These are phyloP conservation scores for Asarcornis scutulata DNA, from an alignment of 2,113 vertebrate genomes.

Conservation along the genomic window DNA sequence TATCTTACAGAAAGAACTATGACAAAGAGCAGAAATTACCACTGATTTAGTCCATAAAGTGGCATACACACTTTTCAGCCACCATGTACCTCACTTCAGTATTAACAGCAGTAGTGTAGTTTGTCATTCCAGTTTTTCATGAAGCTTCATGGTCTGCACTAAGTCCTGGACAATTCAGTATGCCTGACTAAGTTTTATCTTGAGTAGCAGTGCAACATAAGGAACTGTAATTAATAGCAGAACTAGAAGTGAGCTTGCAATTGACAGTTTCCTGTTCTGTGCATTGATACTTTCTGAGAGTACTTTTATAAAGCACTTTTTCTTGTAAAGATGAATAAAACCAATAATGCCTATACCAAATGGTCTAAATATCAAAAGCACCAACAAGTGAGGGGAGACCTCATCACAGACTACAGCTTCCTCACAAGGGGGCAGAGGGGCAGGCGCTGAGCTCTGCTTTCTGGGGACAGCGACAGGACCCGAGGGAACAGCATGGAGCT, in stretches of 20 bases:
- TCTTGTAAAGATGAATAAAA: not conserved
- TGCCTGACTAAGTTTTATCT: not conserved
- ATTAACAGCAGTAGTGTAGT: not conserved
- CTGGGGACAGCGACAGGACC: too few relatives aligned
- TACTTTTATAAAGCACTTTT: not conserved
- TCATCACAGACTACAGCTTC: too few relatives aligned
- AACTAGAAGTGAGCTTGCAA: not conserved
- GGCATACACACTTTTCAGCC: not conserved
- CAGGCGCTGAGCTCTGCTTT: too few relatives aligned
- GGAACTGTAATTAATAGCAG: not conserved
- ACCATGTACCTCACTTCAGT: not conserved
- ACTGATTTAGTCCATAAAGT: not conserved
- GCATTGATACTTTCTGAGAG: not conserved
- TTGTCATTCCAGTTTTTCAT: not conserved
- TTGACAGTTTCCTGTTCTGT: not conserved
- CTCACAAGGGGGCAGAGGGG: too few relatives aligned
- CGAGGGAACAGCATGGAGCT: too few relatives aligned
- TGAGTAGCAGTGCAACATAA: not conserved
- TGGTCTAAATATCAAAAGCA: not conserved
- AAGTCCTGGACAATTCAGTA: not conserved
- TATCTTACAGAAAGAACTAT: not conserved
- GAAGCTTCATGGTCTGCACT: not conserved
- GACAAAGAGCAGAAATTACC: not conserved
- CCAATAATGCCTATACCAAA: not conserved
- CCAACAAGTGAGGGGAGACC: not conserved